Base-by-base conservation (phyloP, 2,888 invertebrate species). In the Tetramorium bicarinatum region DNA sequence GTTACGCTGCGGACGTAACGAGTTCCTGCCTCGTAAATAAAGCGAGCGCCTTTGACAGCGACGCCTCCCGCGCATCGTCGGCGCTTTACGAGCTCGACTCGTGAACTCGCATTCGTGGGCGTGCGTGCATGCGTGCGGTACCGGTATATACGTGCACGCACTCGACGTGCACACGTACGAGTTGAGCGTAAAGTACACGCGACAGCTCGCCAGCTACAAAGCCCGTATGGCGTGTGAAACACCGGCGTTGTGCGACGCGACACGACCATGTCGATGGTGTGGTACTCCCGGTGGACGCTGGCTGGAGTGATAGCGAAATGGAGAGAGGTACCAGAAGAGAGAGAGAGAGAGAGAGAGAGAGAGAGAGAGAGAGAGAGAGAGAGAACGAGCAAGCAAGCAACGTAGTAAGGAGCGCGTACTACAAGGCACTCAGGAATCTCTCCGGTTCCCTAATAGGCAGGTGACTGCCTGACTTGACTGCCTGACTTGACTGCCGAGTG, bases 391-490 rank as follows among this genome's bases (percentile, higher is more conserved):
- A 71, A 80, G 44, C 52, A 25, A 67, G 66, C 52, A 52, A 77
- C 18, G 77, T 52, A 83, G 84, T 52, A 82, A 83, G 83, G 77
- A 81, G 64, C 74, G 66, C 64, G 71, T 72, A 74, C 82, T 81
- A 85, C 80, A 84, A 83, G 83, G 77, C 81, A 85, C 85, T 85
- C 72, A 86, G 85, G 86, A 89, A 88, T 86, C 88, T 89, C 86
- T 82, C 69, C 67, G 82, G 86, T 85, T 85, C 71, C 82, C 85
- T 88, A 90, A 90, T 87, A 90, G 87, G 87, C 88, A 90, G 90
- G 85, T 87, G 88, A 90, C 88, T 88, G 85, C 85, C 85, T 83
- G 83, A 85, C 72, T 67, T 79, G 72, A 83, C 82, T 86, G 84
- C 84, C 79, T 81, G 81, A 86, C 74, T 69, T 80, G 74, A 83